Conservation (phyloP, 2,888 invertebrate genomes). For the Meteorus cinctellus region DNA sequence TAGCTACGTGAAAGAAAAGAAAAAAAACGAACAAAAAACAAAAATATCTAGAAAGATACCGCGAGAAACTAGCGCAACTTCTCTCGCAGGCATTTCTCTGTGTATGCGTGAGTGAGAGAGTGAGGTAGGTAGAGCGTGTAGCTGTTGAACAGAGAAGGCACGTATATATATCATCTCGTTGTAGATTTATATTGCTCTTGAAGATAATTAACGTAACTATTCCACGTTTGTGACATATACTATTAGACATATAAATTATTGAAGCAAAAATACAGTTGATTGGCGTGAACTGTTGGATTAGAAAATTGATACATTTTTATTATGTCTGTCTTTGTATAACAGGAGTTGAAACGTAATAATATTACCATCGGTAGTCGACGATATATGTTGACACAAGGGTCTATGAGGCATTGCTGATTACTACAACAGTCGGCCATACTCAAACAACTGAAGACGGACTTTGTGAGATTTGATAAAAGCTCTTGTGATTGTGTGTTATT, state of each 20-base stretch:
- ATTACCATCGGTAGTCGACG: background rate
- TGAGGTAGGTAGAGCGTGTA: background rate
- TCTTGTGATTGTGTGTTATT: background rate
- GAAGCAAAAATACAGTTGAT: background rate
- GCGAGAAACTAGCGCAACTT: conserved; percentile 5
- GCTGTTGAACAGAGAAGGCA: conserved; percentile 19
- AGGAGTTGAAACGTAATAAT: background rate
- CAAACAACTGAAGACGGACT: conserved; percentile 67
- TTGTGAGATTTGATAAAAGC: conserved; percentile 30
- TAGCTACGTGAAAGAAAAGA: conserved; percentile 12
- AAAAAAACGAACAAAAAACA: background rate
- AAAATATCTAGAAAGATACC: conserved; percentile 13
- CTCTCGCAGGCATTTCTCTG: background rate
- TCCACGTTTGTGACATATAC: conserved; percentile 14
- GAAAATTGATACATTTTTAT: background rate
- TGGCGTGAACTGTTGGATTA: background rate
- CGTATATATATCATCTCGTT: conserved; percentile 4
- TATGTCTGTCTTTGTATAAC: background rate
- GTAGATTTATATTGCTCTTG: background rate
- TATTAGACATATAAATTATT: background rate
- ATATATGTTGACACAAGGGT: background rate
- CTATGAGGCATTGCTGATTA: background rate
- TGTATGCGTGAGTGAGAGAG: background rate
- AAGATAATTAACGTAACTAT: conserved; percentile 9
- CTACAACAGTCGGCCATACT: conserved; percentile 64